Evolutionary conservation across 2,797 vertebrate species (phyloP).

Genomic region (Sebastes variabilis): DNA sequence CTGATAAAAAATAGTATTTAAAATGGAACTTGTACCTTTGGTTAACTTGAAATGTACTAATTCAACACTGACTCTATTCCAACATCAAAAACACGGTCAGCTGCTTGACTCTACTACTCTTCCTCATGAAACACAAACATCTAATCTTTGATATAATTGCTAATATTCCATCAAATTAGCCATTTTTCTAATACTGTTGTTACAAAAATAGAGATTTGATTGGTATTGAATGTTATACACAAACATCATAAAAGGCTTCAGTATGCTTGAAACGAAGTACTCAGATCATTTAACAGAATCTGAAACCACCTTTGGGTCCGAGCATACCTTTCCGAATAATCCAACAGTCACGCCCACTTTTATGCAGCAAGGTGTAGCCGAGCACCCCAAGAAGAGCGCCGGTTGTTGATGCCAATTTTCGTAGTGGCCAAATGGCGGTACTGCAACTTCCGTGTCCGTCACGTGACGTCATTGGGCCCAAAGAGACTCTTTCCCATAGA

Average conservation of each 20-base stretch:
- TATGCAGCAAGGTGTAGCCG: background rate
- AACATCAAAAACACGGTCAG: constrained; percentile 12
- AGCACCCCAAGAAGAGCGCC: no score
- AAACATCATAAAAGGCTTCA: constrained; percentile 6
- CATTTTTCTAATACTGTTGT: background rate
- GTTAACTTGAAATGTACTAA: constrained; percentile 26
- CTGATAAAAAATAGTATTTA: background rate
- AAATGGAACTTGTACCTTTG: constrained; percentile 30
- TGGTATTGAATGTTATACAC: background rate
- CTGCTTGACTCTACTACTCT: background rate
- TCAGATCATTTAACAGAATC: background rate
- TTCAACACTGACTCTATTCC: background rate
- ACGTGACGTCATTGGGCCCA: no score
- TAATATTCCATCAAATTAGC: constrained; percentile 11
- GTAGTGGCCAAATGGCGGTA: no score
- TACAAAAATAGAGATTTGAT: constrained; percentile 52
- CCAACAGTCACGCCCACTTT: background rate
- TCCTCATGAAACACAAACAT: background rate
- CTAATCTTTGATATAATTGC: constrained; percentile 48
- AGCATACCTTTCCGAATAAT: background rate
- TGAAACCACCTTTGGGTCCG: background rate
- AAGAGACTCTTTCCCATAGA: no score
- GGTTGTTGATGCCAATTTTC: no score
- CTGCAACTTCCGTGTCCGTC: rapidly evolving
- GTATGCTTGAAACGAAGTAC: background rate